Evolutionary conservation across 2,888 invertebrate species (phyloP), one percentile per base, ranked within the genome.

Genomic region (Thecophora atra): DNA sequence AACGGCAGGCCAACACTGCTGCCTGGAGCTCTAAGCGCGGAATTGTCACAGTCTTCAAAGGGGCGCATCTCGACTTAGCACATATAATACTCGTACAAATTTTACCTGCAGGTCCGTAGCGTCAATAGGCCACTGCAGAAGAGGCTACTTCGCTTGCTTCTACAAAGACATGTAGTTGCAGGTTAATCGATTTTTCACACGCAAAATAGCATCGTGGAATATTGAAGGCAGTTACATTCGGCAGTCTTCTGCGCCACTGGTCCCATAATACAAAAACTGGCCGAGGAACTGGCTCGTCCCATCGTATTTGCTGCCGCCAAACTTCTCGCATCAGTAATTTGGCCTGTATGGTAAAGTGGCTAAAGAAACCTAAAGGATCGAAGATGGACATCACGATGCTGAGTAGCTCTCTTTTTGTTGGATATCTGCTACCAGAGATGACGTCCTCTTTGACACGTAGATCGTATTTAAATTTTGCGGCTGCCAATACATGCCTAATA

Each of bases 1-100:
- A 21, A 11, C 75, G 77, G 11, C 56, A 54, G 7, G 73, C 74
- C 6, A 75, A 58, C 13, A 74, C 71, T 15, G 77, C 77, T 2
- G 75, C 77, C 66, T 54, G 66, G 8, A 66, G 54, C 37, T 66
- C 26, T 28, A 66, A 15, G 7, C 66, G 13, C 11, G 17, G 15
- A 2, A 76, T 71, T 0, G 75, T 73, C 54, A 75, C 63, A 24
- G 37, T 44, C 47, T 70, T 74, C 24, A 58, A 26, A 15, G 77
- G 76, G 7, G 76, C 75, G 24, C 72, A 72, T 26, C 72, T 68
- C 30, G 74, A n/a, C 26, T 66, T 54, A 8, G 52, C 66, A 7
- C 54, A n/a, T n/a, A n/a, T n/a, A n/a, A 54, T 3, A 17, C 54
- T 11, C 7, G 54, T 24, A n/a, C 1, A 15, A 5, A n/a, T 7